Percentiles rank a stretch among this genome's conserved stretches.
These are phyloP conservation scores for Scolopax bukidnonensis DNA, from an alignment of 2,797 vertebrate species.

Conservation along the genomic window DNA sequence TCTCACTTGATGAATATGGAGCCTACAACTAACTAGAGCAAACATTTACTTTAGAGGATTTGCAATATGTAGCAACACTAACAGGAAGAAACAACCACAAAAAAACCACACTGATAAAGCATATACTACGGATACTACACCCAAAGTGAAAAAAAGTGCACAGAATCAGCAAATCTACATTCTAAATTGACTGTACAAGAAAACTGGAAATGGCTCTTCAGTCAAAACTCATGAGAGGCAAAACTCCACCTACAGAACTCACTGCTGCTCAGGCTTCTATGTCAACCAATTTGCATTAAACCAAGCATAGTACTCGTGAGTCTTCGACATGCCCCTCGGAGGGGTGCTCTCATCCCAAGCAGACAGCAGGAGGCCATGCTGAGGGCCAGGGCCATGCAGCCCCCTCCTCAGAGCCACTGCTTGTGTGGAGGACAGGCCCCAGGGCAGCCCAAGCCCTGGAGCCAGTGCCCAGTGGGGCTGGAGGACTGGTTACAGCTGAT, in stretches of 20 bases:
- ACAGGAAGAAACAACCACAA: slow-evolving; percentile 20
- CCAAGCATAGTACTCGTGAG: accelerated
- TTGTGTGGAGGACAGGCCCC: neutral
- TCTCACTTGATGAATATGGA: slow-evolving; percentile 21
- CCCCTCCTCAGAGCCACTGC: neutral
- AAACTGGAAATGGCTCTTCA: slow-evolving; percentile 1
- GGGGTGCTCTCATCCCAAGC: neutral
- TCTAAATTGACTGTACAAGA: slow-evolving; percentile 14
- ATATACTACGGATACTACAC: neutral
- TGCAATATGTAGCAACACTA: slow-evolving; percentile 43
- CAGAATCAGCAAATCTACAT: neutral
- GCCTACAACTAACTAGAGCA: slow-evolving; percentile 15
- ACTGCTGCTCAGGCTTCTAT: neutral
- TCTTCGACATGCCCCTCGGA: neutral
- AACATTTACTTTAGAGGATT: slow-evolving; percentile 41
- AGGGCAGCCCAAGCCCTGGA: neutral
- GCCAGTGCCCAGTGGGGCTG: neutral
- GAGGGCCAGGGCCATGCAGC: neutral
- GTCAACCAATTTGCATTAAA: neutral
- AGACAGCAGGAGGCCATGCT: neutral
- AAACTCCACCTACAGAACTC: neutral
- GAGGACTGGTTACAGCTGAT: accelerated
- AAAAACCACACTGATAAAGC: neutral
- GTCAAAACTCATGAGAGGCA: neutral
- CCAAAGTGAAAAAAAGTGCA: neutral